Conservation (phyloP, 2,113 vertebrate species). For the Anthoscopus minutus region DNA sequence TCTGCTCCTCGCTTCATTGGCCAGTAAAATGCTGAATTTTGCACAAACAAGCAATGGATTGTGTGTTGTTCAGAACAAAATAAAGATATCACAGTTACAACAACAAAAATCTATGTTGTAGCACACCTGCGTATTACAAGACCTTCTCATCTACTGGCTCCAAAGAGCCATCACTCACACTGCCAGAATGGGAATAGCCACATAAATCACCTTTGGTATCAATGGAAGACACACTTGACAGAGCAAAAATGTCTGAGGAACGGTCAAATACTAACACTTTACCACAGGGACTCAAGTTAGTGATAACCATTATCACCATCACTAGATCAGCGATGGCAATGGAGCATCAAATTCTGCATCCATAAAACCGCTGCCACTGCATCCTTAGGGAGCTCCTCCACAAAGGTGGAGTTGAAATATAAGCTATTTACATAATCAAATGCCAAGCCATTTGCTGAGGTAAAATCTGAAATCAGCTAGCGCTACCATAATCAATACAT, state of each 20-base stretch:
- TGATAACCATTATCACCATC: background rate
- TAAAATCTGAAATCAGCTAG: background rate
- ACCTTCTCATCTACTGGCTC: background rate
- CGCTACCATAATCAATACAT: background rate
- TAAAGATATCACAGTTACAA: background rate
- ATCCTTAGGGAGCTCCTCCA: background rate
- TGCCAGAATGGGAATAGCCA: background rate
- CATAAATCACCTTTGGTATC: background rate
- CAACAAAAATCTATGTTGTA: background rate
- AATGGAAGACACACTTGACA: background rate
- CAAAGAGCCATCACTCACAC: background rate
- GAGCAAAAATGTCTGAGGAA: background rate
- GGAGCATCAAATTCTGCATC: background rate
- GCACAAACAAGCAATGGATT: background rate
- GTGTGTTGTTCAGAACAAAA: background rate
- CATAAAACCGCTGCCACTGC: background rate
- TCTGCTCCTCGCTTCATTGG: background rate
- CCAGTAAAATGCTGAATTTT: background rate
- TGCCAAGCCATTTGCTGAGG: background rate
- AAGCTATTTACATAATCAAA: background rate
- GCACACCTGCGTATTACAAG: background rate
- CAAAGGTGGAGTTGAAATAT: background rate
- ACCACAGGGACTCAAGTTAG: background rate
- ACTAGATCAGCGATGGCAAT: accelerated
- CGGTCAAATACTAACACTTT: background rate